Conservation (phyloP, 2,113 vertebrate genomes). For the Pica pica region DNA sequence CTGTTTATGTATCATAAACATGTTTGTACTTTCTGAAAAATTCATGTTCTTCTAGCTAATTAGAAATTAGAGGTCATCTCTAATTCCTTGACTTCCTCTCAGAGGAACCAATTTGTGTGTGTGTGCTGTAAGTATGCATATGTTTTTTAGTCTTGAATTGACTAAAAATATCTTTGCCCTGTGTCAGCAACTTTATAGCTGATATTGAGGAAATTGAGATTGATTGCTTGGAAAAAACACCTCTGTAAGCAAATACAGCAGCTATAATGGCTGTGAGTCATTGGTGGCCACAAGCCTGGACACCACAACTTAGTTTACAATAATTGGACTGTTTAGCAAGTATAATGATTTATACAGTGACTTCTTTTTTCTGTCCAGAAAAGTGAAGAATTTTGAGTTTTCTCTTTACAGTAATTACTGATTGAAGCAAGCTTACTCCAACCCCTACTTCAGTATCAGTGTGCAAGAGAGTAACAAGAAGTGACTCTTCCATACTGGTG, state of each 20-base stretch:
- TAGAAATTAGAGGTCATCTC: not conserved
- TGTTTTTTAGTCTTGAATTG: constrained; percentile 15
- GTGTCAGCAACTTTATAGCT: constrained; percentile 39
- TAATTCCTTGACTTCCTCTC: constrained; percentile 5
- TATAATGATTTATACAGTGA: not conserved
- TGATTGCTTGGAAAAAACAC: not conserved
- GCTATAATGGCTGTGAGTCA: not conserved
- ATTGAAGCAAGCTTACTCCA: not conserved
- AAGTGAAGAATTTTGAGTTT: not conserved
- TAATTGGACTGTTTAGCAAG: not conserved
- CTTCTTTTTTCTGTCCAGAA: not conserved
- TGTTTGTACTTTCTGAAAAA: not conserved
- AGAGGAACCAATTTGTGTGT: constrained; percentile 31
- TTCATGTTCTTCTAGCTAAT: not conserved
- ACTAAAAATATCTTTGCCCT: constrained; percentile 21
- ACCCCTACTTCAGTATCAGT: not conserved
- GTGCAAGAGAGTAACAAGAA: not conserved
- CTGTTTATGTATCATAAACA: not conserved
- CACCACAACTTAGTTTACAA: not conserved
- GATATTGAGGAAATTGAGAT: constrained; percentile 50
- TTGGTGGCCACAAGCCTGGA: not conserved
- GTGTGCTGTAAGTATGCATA: not conserved
- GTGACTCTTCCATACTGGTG: not conserved
- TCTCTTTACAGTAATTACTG: not conserved
- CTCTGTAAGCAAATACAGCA: constrained; percentile 21